phyloP scores from a whole-genome alignment of 1,140 invertebrate genomes.

The Hermatobates lingyangjiaoensis region DNA sequence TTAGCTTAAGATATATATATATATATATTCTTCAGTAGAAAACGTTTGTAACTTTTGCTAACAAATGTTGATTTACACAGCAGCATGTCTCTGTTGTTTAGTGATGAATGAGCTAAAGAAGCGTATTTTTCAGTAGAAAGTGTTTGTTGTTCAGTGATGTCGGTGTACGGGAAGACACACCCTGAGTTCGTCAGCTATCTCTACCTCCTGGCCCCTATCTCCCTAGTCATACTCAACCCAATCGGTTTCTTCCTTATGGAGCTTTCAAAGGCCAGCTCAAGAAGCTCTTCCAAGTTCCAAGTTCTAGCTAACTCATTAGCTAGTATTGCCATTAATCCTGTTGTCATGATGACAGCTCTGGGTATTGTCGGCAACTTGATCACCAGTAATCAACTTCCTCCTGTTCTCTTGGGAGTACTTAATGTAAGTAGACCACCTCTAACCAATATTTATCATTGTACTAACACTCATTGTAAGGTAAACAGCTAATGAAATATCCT shows the following conservation, averaged over 20 bases:
- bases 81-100: too few species aligned
- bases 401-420: conserved; percentile 51
- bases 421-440: conserved; percentile 31
- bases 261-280: conserved; percentile 31
- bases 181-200: conserved; percentile 80
- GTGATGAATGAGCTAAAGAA: background rate
- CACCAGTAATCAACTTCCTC: conserved; percentile 57
- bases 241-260: conserved; percentile 82
- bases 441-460: background rate
- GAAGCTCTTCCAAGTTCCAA: background rate
- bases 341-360: conserved; percentile 81
- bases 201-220: conserved; percentile 87
- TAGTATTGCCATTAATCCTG: conserved; percentile 60
- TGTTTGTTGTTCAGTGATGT: conserved; percentile 38
- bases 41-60: too few species aligned
- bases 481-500: too few species aligned
- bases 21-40: too few species aligned
- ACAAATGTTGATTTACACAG: too few species aligned
- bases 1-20: too few species aligned
- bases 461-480: too few species aligned
- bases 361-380: conserved; percentile 72
- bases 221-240: conserved; percentile 79
- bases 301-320: conserved; percentile 1
- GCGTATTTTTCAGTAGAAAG: conserved; percentile 3
- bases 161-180: conserved; percentile 55